Percentiles rank a stretch among this genome's conserved stretches.
phyloP scores from a whole-genome alignment of 2,113 vertebrate genomes.

The Rhinichthys klamathensis region DNA sequence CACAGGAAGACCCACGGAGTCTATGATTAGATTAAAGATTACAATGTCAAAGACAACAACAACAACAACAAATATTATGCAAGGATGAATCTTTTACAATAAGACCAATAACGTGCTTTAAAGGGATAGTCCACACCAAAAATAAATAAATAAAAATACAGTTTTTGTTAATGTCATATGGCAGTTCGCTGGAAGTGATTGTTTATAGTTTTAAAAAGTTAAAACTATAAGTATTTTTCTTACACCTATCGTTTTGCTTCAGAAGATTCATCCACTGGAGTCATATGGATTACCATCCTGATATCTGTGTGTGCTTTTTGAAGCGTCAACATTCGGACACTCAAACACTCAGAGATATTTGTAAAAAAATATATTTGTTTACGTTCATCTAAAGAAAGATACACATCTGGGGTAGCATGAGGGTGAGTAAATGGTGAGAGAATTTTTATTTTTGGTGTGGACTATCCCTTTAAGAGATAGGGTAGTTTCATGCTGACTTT shows the following conservation, averaged over 20 bases:
- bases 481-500: background rate
- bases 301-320: too few species aligned
- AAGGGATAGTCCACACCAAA: background rate
- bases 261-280: too few species aligned
- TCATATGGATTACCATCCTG: too few species aligned
- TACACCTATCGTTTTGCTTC: too few species aligned
- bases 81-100: background rate
- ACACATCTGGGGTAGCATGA: background rate
- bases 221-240: too few species aligned
- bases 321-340: too few species aligned
- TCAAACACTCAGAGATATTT: background rate
- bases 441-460: background rate
- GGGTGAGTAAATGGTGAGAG: background rate
- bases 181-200: too few species aligned
- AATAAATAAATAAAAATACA: too few species aligned
- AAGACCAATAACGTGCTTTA: background rate
- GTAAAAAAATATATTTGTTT: background rate
- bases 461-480: background rate
- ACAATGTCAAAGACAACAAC: too few species aligned
- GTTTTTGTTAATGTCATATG: background rate
- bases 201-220: too few species aligned
- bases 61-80: too few species aligned
- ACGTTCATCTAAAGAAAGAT: background rate
- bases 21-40: too few species aligned
- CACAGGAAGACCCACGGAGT: background rate